A percentile compares a stretch with the other conserved stretches of the same genome.
Evolutionary conservation across 37 sponge, comb jelly and placozoan genomes (phyloP).

Genomic region (Crambe crambe): DNA sequence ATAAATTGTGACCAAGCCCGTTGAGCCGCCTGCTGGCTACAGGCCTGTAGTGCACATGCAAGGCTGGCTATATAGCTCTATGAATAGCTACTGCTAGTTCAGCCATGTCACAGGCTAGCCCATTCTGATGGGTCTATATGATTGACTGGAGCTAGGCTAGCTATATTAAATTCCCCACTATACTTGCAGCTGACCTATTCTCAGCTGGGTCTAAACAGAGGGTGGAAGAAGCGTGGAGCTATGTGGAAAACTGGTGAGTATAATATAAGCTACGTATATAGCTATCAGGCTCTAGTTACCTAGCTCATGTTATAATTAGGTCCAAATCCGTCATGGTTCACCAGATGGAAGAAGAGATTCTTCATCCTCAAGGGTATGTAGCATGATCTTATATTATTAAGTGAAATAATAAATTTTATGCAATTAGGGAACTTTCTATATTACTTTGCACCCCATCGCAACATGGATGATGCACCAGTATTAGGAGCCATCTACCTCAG

Average conservation of each 20-base stretch:
- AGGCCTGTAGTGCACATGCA: too few relatives aligned
- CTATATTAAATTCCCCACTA: too few relatives aligned
- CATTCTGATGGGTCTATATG: too few relatives aligned
- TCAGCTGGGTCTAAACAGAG: slow-evolving; percentile 39
- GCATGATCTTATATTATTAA: background rate
- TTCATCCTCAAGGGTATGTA: slow-evolving; percentile 60
- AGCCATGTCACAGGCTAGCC: too few relatives aligned
- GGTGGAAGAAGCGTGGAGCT: slow-evolving; percentile 37
- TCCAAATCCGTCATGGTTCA: slow-evolving; percentile 54
- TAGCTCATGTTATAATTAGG: slow-evolving; percentile 41
- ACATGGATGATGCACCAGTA: slow-evolving; percentile 19
- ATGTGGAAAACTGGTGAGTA: slow-evolving; percentile 62
- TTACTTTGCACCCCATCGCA: slow-evolving; percentile 16
- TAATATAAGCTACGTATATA: too few relatives aligned
- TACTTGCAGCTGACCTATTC: slow-evolving; percentile 37
- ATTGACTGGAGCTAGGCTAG: too few relatives aligned
- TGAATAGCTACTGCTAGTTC: too few relatives aligned
- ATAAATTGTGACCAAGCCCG: too few relatives aligned
- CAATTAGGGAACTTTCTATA: slow-evolving; percentile 72
- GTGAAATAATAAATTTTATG: background rate
- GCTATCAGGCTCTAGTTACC: too few relatives aligned
- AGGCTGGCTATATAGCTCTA: too few relatives aligned
- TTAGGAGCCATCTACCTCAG: slow-evolving; percentile 62
- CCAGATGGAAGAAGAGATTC: slow-evolving; percentile 52
- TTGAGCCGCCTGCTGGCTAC: too few relatives aligned